These are phyloP conservation scores for Mionectes olivaceus DNA, from an alignment of 2,797 vertebrate species.

Conservation along the genomic window DNA sequence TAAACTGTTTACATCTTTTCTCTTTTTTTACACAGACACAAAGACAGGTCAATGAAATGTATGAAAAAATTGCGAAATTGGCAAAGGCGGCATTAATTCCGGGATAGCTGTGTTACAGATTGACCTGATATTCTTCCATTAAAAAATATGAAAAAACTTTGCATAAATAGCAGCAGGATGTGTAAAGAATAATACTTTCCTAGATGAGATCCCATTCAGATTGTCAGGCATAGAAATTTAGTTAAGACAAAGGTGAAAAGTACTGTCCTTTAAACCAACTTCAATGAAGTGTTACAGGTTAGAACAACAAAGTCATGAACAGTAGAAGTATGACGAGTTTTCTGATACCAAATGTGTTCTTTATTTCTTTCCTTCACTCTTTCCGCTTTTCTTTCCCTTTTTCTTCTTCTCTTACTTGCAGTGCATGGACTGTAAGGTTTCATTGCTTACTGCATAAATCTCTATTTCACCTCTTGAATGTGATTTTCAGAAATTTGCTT, in stretches of 20 bases:
- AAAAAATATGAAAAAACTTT: not conserved
- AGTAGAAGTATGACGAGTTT: not conserved
- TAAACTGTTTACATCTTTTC: not conserved
- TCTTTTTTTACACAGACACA: not conserved
- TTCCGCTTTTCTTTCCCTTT: not conserved
- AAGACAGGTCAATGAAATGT: not conserved
- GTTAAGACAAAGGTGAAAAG: not conserved
- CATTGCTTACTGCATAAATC: not conserved
- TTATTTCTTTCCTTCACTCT: not conserved
- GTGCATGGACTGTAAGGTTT: not conserved
- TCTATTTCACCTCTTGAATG: not conserved
- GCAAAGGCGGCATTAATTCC: not conserved
- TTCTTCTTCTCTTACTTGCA: not conserved
- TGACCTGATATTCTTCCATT: not conserved
- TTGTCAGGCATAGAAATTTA: not conserved
- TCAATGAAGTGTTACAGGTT: not conserved
- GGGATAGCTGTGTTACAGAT: not conserved
- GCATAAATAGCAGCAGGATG: not conserved
- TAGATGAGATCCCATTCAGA: not conserved
- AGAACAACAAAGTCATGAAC: not conserved
- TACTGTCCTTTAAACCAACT: not conserved
- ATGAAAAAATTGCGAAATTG: not conserved
- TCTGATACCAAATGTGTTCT: not conserved
- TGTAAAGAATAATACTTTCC: not conserved
- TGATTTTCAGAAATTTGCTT: not conserved